Base-by-base conservation (phyloP, 2,113 vertebrate genomes). In the Puntigrus tetrazona region DNA sequence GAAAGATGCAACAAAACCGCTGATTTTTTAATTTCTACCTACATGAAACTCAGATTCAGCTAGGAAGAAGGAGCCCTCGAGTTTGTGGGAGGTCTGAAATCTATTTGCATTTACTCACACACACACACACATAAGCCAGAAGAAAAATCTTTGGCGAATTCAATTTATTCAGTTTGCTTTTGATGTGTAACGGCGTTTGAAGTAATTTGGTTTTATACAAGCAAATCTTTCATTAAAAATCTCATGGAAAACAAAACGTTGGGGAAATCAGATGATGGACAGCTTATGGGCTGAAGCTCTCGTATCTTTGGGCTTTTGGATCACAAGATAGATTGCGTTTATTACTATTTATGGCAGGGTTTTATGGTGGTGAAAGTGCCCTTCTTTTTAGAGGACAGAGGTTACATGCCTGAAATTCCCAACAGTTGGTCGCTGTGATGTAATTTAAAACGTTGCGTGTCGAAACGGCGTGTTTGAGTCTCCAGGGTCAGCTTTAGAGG, bases 1-100 rank as follows among this genome's bases (percentile, higher is more conserved):
- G 16, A 90, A 88, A 87, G 88, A 55, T 1, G 7, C 50, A 0
- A 55, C 82, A 34, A 85, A 86, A 86, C 78, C 83, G 31, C 65
- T 22, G 78, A 89, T 81, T 6, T 5, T 43, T 84, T 72, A 67
- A 65, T 73, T 83, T 76, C 29, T 55, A 86, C 14, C 4, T 22
- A 88, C 86, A 82, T 4, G 59, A 77, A 86, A 82, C 83, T 80
- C 3, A 11, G 31, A 59, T 57, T 57, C 52, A 41, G 16, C 14
- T 29, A n/a, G 14, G 9, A 61, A 43, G 27, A 67, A 65, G 1
- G 16, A 36, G 41, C 38, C 36, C n/a, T 63, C 13, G 16, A 78
- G 36, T 27, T 29, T 67, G 52, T 61, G 52, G 34, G 34, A 79
- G 63, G 75, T 65, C 59, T 47, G 18, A 65, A 27, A 34, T 80